Evolutionary conservation across 1,140 invertebrate species (phyloP), one percentile per base, ranked within the genome.

Genomic region (Drosophila oshimai): DNA sequence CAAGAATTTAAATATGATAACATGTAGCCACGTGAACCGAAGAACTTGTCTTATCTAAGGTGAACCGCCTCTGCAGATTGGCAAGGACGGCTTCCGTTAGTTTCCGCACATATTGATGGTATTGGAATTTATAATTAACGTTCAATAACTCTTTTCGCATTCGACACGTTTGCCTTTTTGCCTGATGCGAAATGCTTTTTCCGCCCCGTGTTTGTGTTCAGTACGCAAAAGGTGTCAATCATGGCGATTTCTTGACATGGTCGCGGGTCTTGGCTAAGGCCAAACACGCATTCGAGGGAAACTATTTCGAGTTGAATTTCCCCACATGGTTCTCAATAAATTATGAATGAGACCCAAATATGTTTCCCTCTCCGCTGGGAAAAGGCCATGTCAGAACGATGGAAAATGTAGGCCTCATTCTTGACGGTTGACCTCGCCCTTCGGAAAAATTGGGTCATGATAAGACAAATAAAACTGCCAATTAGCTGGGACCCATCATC

Each of bases 81-180:
- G 54, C 79, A 77, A 84, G 78, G 78, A 58, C 78, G 71, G 53
- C 41, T 74, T 54, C 73, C 42, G 53, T 33, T 64, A 58, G 65
- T 71, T 69, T 58, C 70, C 20, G 47, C 13, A 49, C 22, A 64
- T 42, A 72, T 61, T 13, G 67, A 61, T 61, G 78, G 60, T 83
- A 78, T 83, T 78, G 79, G 69, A 57, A 83, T 78, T 83, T 84
- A 74, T 78, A 84, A 71, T 83, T 84, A 74, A 79, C 54, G 75
- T 84, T 79, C 79, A 83, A 83, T 84, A 83, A 84, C 79, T 83
- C 73, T 84, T 78, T 41, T 24, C 41, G 33, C 67, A 81, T 55
- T 61, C 26, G 50, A 34, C 57, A 58, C 49, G n/a, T n/a, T n/a
- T n/a, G n/a, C n/a, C n/a, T n/a, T n/a, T 70, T 78, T 64, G 62